phyloP scores from a whole-genome alignment of 2,113 vertebrate genomes.

The Melanocharis versteri region DNA sequence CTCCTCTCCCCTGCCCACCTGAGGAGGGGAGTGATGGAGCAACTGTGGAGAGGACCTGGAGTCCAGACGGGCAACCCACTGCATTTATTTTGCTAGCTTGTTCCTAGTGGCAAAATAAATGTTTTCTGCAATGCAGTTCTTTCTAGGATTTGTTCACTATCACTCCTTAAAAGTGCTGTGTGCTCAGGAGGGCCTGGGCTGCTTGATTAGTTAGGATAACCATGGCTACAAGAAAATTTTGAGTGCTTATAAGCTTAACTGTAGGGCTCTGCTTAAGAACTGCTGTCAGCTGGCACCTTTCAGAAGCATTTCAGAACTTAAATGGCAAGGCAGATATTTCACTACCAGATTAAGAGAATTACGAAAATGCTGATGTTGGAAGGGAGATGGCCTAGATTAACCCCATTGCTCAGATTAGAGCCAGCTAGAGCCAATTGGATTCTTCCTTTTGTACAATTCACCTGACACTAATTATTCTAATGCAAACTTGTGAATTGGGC shows the following conservation, averaged over 20 bases:
- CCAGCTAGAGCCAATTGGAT: background rate
- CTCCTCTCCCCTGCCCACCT: background rate
- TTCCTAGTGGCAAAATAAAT: background rate
- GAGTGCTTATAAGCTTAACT: background rate
- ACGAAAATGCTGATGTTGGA: background rate
- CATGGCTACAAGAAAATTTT: background rate
- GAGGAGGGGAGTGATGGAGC: background rate
- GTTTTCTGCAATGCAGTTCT: background rate
- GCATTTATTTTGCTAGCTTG: background rate
- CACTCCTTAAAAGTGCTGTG: background rate
- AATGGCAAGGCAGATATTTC: background rate
- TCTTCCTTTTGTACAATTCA: background rate
- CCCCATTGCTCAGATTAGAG: background rate
- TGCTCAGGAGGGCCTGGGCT: background rate
- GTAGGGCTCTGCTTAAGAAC: background rate
- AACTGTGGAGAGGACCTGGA: background rate
- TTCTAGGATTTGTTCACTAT: background rate
- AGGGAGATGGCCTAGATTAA: background rate
- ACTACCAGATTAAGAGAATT: background rate
- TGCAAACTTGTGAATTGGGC: background rate
- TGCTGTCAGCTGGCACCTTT: background rate
- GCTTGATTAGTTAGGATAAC: background rate
- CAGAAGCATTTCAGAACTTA: background rate
- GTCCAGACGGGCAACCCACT: background rate
- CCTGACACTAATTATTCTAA: background rate